Evolutionary conservation across 2,888 invertebrate genomes (phyloP).

Genomic region (Cecidostiba fungosa): DNA sequence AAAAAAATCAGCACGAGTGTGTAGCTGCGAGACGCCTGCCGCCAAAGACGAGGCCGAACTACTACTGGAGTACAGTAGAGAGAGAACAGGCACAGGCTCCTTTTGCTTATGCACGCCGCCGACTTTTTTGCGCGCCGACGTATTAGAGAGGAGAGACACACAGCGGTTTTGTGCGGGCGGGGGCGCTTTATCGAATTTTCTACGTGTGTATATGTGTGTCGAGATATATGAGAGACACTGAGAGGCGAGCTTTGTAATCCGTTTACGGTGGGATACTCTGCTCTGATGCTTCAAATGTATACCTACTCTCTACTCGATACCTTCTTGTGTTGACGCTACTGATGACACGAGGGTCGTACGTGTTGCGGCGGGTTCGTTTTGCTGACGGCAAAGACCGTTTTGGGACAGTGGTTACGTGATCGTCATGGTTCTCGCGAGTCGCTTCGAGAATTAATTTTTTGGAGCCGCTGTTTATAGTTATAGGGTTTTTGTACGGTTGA

Average conservation of each 20-base stretch:
- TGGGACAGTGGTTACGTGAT: neutral
- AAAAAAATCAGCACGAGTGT: neutral
- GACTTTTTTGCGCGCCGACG: constrained; percentile 14
- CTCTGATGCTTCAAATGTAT: too few species aligned
- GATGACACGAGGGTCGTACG: neutral
- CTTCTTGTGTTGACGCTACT: neutral
- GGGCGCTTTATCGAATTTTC: constrained; percentile 15
- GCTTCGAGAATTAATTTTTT: neutral
- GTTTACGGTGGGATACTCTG: neutral
- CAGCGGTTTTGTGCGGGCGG: neutral
- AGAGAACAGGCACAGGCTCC: neutral
- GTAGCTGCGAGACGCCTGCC: neutral
- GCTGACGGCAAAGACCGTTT: neutral
- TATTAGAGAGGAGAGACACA: neutral
- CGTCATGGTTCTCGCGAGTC: neutral
- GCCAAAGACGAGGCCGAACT: constrained; percentile 3
- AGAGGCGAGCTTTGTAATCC: neutral
- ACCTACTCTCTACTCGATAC: neutral
- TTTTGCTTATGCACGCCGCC: neutral
- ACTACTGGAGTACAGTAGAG: neutral
- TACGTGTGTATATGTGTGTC: neutral
- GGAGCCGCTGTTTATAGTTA: neutral
- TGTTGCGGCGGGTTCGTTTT: neutral
- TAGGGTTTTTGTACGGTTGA: neutral
- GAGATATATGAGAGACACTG: neutral